A percentile compares a stretch with the other conserved stretches of the same genome.
These are phyloP conservation scores for Drosophila triauraria DNA, from an alignment of 1,140 invertebrate genomes.

Conservation along the genomic window DNA sequence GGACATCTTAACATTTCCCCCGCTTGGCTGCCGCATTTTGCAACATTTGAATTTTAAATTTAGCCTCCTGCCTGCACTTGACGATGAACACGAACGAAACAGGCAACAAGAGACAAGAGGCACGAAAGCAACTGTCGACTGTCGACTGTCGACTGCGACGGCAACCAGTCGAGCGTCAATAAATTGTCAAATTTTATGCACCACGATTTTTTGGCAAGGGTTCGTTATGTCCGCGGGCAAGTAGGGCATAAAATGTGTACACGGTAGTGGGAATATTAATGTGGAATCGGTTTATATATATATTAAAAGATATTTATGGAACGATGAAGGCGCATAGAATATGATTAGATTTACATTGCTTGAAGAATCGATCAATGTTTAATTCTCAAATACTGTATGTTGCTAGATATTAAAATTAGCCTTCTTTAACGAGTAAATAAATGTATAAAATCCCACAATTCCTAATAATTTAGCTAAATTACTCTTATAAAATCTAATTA, in stretches of 20 bases:
- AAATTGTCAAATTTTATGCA: conserved; percentile 84
- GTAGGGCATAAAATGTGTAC: conserved; percentile 49
- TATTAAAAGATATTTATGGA: conserved; percentile 15
- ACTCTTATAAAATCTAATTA: neutral
- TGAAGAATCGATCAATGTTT: neutral
- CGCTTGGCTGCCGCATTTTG: conserved; percentile 54
- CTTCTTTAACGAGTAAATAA: neutral
- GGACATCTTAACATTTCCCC: conserved; percentile 9
- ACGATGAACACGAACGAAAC: conserved; percentile 34
- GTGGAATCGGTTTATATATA: conserved; percentile 15
- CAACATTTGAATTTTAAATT: conserved; percentile 71
- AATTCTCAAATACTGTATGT: neutral
- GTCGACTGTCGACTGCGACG: conserved; percentile 45
- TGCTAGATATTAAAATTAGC: too few species aligned
- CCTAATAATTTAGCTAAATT: neutral
- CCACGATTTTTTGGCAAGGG: conserved; percentile 71
- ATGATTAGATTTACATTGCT: neutral
- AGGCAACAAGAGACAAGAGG: conserved; percentile 7
- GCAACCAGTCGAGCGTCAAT: conserved; percentile 71
- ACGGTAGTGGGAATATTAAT: conserved; percentile 30
- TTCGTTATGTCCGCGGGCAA: conserved; percentile 41
- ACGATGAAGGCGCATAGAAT: neutral
- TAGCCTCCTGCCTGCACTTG: conserved; percentile 65
- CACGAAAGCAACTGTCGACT: conserved; percentile 17
- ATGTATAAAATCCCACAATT: neutral